These are phyloP conservation scores for Coreius guichenoti DNA, from an alignment of 2,797 vertebrate species.

Conservation along the genomic window DNA sequence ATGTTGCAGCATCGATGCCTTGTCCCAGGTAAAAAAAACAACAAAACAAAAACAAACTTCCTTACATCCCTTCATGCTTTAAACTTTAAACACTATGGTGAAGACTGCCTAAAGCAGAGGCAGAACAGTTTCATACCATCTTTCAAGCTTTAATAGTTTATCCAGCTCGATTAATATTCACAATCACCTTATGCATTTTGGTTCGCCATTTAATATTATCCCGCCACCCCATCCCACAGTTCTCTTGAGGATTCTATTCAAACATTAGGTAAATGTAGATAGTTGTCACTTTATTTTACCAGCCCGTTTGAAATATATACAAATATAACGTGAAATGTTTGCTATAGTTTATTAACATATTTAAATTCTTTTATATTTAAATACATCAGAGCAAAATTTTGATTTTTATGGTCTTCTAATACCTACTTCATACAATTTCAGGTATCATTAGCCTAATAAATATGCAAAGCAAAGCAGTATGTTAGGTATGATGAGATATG, in stretches of 20 bases:
- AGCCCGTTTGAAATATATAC: background rate
- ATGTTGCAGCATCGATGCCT: slow-evolving; percentile 81
- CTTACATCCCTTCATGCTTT: background rate
- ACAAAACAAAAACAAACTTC: background rate
- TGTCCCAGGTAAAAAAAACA: slow-evolving; percentile 71
- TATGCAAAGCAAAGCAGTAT: background rate
- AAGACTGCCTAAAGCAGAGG: background rate
- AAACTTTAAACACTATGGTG: background rate
- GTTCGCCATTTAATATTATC: background rate
- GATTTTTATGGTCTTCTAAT: background rate
- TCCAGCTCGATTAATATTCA: background rate
- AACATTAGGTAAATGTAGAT: background rate
- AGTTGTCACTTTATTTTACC: background rate
- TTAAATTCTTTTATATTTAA: background rate
- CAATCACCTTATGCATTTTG: background rate
- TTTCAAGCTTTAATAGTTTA: background rate
- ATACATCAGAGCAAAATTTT: background rate
- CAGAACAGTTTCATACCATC: background rate
- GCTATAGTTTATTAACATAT: background rate
- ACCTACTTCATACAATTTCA: background rate
- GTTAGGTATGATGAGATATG: background rate
- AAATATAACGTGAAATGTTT: background rate
- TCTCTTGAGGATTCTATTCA: background rate
- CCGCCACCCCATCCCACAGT: background rate
- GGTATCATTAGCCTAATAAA: background rate